Evolutionary conservation across 92 coral and sea anemone genomes (phyloP).

Genomic region (Palythoa grandiflora): DNA sequence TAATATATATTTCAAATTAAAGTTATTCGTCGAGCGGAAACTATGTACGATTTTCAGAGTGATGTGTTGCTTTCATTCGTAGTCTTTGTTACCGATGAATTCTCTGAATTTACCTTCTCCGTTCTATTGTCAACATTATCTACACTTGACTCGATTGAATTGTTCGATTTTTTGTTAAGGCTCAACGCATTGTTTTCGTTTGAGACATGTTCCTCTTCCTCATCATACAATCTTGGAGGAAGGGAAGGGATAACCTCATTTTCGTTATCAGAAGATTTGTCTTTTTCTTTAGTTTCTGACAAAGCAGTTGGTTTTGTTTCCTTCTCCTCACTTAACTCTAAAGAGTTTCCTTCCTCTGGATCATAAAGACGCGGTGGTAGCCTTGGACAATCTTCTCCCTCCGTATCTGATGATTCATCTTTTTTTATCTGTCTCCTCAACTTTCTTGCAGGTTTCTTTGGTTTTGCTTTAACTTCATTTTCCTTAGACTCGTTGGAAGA

Average conservation of each 20-base stretch:
- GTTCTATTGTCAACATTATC: neutral
- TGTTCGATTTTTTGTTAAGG: neutral
- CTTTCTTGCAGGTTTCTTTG: conserved; percentile 26
- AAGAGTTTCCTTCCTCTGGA: neutral
- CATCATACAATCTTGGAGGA: conserved; percentile 17
- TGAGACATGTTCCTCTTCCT: conserved; percentile 3
- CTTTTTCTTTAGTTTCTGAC: neutral
- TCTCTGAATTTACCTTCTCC: neutral
- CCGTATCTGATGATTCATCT: conserved; percentile 25
- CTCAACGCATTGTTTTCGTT: neutral
- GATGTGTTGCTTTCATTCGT: neutral
- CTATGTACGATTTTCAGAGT: neutral
- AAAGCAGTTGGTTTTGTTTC: neutral
- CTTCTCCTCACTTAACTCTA: neutral
- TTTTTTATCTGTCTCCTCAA: conserved; percentile 17
- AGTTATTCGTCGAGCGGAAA: no score
- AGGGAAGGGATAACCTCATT: neutral
- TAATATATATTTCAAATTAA: no score
- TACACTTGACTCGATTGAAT: neutral
- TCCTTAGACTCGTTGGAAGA: conserved; percentile 5
- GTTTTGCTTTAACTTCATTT: neutral
- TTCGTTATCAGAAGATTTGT: neutral
- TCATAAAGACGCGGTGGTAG: conserved; percentile 8
- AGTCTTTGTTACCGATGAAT: neutral
- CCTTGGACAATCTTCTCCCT: neutral